Conservation (phyloP, 2,888 invertebrate species). For the Lordiphosa fenestrarum region DNA sequence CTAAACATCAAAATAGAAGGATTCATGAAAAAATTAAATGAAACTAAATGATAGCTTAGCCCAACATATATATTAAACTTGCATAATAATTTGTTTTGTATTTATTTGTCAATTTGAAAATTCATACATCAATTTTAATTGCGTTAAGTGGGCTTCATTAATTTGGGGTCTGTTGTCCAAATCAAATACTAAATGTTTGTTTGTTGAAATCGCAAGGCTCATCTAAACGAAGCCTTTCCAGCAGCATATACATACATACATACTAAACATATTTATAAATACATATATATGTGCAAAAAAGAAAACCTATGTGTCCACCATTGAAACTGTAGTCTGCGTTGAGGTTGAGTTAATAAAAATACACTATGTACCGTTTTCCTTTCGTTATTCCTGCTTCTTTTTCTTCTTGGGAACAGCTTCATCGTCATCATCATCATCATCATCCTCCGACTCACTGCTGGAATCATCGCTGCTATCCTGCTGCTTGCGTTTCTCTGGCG, state of each 20-base stretch:
- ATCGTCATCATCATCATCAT: constrained; percentile 23
- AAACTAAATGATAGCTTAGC: too few relatives aligned
- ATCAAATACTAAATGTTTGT: constrained; percentile 34
- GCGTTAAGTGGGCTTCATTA: too few relatives aligned
- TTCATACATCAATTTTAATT: too few relatives aligned
- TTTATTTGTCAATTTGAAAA: too few relatives aligned
- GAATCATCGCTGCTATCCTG: constrained; percentile 29
- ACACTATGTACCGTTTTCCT: constrained; percentile 64
- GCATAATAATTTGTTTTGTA: not conserved
- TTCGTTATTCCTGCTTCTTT: constrained; percentile 58
- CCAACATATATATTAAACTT: too few relatives aligned
- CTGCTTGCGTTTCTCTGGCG: constrained; percentile 56
- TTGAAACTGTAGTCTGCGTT: constrained; percentile 56
- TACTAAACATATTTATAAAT: constrained; percentile 28
- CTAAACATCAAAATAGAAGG: too few relatives aligned
- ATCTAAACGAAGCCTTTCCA: constrained; percentile 45
- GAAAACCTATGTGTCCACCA: constrained; percentile 32
- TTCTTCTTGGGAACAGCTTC: constrained; percentile 56
- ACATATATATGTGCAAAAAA: constrained; percentile 20
- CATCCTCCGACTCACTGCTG: constrained; percentile 10
- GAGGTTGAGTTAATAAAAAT: constrained; percentile 62
- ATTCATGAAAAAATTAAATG: too few relatives aligned
- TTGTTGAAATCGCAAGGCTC: constrained; percentile 33
- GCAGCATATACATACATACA: constrained; percentile 24
- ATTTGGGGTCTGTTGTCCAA: too few relatives aligned